Evolutionary conservation across 2,888 invertebrate genomes (phyloP).

Genomic region (Anthrax anthrax): DNA sequence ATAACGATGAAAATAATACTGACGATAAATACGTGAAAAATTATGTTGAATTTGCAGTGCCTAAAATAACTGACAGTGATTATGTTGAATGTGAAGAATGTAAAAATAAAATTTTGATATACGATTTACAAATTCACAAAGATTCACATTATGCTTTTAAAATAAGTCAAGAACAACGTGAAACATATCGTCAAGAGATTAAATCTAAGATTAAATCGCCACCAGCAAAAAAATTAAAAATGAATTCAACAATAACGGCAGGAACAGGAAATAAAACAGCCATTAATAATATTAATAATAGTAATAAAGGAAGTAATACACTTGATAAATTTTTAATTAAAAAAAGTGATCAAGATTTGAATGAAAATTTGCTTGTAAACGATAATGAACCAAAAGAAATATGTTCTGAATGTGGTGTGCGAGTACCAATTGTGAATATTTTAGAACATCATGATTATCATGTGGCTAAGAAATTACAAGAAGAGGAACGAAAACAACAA

Average conservation of each 20-base stretch:
- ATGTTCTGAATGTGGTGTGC: slow-evolving; percentile 56
- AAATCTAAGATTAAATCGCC: slow-evolving; percentile 14
- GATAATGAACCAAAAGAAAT: slow-evolving; percentile 27
- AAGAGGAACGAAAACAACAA: slow-evolving; percentile 10
- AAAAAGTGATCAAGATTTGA: background rate
- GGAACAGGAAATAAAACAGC: slow-evolving; percentile 22
- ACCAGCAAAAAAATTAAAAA: slow-evolving; percentile 14
- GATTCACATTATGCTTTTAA: slow-evolving; percentile 61
- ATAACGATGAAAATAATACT: background rate
- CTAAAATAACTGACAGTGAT: slow-evolving; percentile 17
- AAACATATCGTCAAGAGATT: slow-evolving; percentile 21
- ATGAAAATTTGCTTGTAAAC: slow-evolving; percentile 8
- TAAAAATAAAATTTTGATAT: slow-evolving; percentile 39
- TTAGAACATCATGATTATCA: slow-evolving; percentile 74
- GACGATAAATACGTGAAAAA: slow-evolving; percentile 7
- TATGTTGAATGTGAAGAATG: slow-evolving; percentile 48
- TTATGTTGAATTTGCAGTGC: slow-evolving; percentile 25
- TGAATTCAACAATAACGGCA: slow-evolving; percentile 11
- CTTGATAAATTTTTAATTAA: slow-evolving; percentile 12
- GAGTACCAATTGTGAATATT: slow-evolving; percentile 44
- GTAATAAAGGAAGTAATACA: slow-evolving; percentile 6
- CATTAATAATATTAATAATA: slow-evolving; percentile 1
- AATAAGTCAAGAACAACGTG: slow-evolving; percentile 43
- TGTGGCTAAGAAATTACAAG: slow-evolving; percentile 58
- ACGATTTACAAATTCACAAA: slow-evolving; percentile 46